Percentiles rank a stretch among this genome's conserved stretches.
Evolutionary conservation across 2,797 vertebrate genomes (phyloP).

Genomic region (Phylloscopus collybita): DNA sequence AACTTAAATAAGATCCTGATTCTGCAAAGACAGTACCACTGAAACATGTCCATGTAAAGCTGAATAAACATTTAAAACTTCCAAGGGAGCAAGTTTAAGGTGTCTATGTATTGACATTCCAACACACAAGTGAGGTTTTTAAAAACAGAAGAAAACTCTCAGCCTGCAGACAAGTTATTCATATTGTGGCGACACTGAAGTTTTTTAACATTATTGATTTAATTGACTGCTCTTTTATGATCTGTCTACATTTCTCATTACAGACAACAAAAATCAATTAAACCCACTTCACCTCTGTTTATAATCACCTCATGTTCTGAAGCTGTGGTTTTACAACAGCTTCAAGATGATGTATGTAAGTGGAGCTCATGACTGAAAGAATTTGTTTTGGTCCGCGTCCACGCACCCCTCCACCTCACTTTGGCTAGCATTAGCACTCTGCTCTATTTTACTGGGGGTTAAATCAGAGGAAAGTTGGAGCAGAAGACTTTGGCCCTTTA

Average conservation of each 20-base stretch:
- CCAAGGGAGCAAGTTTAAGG: neutral
- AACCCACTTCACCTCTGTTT: neutral
- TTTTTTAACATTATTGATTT: neutral
- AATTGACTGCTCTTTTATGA: neutral
- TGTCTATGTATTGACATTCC: neutral
- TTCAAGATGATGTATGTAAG: neutral
- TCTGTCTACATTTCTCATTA: neutral
- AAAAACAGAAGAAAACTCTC: neutral
- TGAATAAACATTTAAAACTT: neutral
- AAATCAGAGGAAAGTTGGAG: neutral
- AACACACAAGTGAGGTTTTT: neutral
- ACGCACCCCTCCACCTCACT: accelerated
- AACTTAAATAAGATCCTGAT: neutral
- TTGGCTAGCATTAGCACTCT: neutral
- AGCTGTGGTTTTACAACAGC: neutral
- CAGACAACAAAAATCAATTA: neutral
- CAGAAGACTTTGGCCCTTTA: neutral
- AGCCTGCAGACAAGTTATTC: neutral
- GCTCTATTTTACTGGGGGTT: neutral
- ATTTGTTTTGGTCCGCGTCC: neutral
- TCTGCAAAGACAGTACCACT: neutral
- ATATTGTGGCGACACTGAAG: neutral
- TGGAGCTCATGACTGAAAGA: neutral
- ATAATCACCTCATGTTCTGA: neutral
- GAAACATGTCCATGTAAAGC: neutral